A percentile compares a stretch with the other conserved stretches of the same genome.
These are phyloP conservation scores for Cyphomyrus plagiostoma DNA, from an alignment of 2,113 vertebrate species.

Conservation along the genomic window DNA sequence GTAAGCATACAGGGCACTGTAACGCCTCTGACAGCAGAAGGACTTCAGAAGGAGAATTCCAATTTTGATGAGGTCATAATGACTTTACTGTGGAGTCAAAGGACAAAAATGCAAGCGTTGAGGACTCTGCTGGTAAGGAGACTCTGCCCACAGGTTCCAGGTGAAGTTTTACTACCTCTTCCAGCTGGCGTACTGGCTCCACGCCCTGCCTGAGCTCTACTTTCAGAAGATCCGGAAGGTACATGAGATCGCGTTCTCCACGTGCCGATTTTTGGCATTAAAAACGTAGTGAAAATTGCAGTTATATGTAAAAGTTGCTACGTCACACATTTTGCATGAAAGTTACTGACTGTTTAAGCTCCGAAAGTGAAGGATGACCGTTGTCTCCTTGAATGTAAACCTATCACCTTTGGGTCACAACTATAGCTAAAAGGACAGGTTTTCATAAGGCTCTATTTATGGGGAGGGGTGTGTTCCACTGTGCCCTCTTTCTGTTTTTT, in stretches of 20 bases:
- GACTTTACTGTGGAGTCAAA: background rate
- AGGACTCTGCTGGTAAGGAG: background rate
- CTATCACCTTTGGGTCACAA: background rate
- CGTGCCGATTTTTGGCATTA: background rate
- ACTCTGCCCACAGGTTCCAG: slow-evolving; percentile 73
- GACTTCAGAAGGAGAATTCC: background rate
- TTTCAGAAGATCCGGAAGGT: slow-evolving; percentile 99
- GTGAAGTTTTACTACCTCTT: slow-evolving; percentile 98
- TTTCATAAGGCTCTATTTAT: background rate
- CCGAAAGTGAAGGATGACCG: background rate
- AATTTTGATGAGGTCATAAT: background rate
- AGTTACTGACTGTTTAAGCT: background rate
- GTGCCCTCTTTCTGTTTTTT: background rate
- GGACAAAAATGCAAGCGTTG: background rate
- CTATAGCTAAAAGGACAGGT: background rate
- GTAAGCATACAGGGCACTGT: background rate
- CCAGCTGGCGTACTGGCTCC: slow-evolving; percentile 94
- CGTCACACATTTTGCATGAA: background rate
- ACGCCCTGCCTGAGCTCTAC: slow-evolving; percentile 90
- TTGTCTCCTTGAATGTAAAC: background rate
- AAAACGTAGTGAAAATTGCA: background rate
- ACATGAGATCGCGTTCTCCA: slow-evolving; percentile 43
- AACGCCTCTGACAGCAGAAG: background rate
- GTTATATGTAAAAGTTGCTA: background rate
- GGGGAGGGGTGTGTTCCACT: background rate